Evolutionary conservation across 2,888 invertebrate genomes (phyloP).

Genomic region (Acronicta leporina): DNA sequence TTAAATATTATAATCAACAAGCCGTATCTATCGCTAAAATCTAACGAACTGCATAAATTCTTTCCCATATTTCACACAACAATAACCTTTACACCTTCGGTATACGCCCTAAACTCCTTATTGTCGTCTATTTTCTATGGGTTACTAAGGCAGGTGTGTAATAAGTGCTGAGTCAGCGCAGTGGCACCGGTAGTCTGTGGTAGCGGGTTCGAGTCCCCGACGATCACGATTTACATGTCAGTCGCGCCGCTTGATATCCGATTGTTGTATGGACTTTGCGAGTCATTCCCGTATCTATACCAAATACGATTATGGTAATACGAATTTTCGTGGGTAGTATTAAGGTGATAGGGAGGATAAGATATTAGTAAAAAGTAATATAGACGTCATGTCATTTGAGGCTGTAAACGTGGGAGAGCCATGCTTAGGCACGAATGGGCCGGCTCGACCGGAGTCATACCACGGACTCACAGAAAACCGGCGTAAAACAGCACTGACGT

Average conservation of each 20-base stretch:
- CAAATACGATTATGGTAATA: conserved; percentile 79
- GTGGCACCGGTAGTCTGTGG: conserved; percentile 87
- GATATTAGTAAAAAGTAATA: conserved; percentile 5
- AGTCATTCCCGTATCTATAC: conserved; percentile 75
- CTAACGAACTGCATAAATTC: conserved; percentile 32
- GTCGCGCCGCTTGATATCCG: conserved; percentile 86
- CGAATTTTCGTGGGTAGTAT: conserved; percentile 63
- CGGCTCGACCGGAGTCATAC: too few species aligned
- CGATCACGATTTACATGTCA: conserved; percentile 89
- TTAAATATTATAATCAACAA: conserved; percentile 72
- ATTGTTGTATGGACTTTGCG: conserved; percentile 72
- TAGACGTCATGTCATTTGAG: too few species aligned
- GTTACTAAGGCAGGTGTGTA: conserved; percentile 79
- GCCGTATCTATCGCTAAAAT: conserved; percentile 66
- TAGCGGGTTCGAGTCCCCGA: conserved; percentile 82
- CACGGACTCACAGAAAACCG: too few species aligned
- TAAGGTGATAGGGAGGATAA: conserved; percentile 51
- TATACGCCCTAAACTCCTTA: conserved; percentile 28
- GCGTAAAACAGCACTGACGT: too few species aligned
- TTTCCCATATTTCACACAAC: conserved; percentile 9
- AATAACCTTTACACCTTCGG: conserved; percentile 8
- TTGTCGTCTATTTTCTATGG: conserved; percentile 19
- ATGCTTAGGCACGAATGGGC: too few species aligned
- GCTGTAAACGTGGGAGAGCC: too few species aligned
- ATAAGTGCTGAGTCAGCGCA: conserved; percentile 83